Percentiles rank a stretch among this genome's conserved stretches.
Evolutionary conservation across 2,113 vertebrate species (phyloP).

Genomic region (Dicerorhinus sumatrensis): DNA sequence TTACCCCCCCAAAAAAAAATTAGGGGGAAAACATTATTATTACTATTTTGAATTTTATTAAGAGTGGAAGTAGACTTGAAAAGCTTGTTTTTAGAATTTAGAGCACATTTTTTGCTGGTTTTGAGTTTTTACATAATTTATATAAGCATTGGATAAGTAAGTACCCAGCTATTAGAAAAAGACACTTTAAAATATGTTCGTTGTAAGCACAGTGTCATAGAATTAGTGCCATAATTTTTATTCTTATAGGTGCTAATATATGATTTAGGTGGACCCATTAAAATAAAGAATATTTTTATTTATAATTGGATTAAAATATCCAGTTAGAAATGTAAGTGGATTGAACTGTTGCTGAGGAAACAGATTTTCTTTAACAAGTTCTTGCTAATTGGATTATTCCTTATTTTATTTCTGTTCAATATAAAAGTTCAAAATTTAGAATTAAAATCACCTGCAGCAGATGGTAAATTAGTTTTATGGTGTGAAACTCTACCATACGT

Average conservation of each 20-base stretch:
- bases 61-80: neutral
- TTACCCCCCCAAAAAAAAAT: neutral
- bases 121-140: conserved; percentile 2
- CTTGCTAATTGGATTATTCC: neutral
- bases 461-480: neutral
- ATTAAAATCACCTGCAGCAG: neutral
- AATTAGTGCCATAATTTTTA: neutral
- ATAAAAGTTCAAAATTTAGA: neutral
- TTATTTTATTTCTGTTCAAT: conserved; percentile 17
- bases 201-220: neutral
- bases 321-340: neutral
- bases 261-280: neutral
- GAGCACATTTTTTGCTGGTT: neutral
- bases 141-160: neutral
- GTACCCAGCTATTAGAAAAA: neutral
- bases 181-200: neutral
- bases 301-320: conserved; percentile 24
- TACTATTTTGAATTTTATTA: neutral
- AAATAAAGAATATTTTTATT: conserved; percentile 22
- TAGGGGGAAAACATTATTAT: neutral
- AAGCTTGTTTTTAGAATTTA: neutral
- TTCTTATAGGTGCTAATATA: neutral
- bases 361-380: neutral
- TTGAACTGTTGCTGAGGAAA: neutral
- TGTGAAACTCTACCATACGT: neutral